Conservation (phyloP, 1,140 invertebrate genomes). For the Cotesia vestalis region DNA sequence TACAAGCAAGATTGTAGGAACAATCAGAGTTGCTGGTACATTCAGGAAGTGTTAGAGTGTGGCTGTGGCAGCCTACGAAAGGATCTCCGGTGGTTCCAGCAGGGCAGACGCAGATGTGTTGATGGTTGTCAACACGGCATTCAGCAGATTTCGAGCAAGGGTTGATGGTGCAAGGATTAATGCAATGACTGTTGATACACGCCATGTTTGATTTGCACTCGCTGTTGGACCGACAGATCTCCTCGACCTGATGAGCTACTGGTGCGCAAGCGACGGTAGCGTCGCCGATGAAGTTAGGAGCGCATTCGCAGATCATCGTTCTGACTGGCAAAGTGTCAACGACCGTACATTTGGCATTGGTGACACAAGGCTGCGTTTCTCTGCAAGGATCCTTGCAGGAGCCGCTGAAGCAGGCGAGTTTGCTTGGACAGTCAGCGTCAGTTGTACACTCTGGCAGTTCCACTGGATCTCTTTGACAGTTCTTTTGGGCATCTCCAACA, state of each 20-base stretch:
- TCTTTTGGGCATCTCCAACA: slow-evolving; percentile 77
- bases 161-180: slow-evolving; percentile 80
- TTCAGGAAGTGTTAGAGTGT: slow-evolving; percentile 67
- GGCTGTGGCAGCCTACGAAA: slow-evolving; percentile 79
- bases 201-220: slow-evolving; percentile 75
- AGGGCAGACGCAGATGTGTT: slow-evolving; percentile 80
- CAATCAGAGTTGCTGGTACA: slow-evolving; percentile 80
- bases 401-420: slow-evolving; percentile 82
- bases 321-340: slow-evolving; percentile 85
- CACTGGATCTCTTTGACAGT: slow-evolving; percentile 71
- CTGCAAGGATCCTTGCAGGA: slow-evolving; percentile 84
- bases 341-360: slow-evolving; percentile 81
- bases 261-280: slow-evolving; percentile 80
- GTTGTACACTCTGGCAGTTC: slow-evolving; percentile 76
- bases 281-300: slow-evolving; percentile 82
- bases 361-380: slow-evolving; percentile 81
- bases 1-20: slow-evolving; percentile 78
- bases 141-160: slow-evolving; percentile 83
- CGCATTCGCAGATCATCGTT: slow-evolving; percentile 87
- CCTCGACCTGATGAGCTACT: slow-evolving; percentile 62
- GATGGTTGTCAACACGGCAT: slow-evolving; percentile 79
- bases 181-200: slow-evolving; percentile 78
- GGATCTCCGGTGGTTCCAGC: slow-evolving; percentile 81
- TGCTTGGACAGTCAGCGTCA: slow-evolving; percentile 86
- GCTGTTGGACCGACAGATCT: slow-evolving; percentile 74